Percentiles rank a stretch among this genome's conserved stretches.
phyloP scores from a whole-genome alignment of 2,113 vertebrate genomes.

The Hucho hucho region DNA sequence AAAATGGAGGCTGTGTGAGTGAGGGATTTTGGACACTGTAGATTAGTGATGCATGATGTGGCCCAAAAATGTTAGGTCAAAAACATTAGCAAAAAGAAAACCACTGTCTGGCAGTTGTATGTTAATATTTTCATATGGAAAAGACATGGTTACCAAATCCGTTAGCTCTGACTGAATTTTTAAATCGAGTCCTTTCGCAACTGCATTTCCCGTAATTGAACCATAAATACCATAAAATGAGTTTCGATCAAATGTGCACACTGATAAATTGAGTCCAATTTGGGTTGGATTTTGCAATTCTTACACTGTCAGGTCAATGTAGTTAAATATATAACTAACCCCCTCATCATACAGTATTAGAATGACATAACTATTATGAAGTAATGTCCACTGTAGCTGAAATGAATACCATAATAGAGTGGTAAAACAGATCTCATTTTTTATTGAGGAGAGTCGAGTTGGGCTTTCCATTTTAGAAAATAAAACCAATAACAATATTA shows the following conservation, averaged over 20 bases:
- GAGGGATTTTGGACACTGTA: neutral
- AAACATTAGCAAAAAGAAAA: neutral
- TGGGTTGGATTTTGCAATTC: neutral
- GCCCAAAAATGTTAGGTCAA: neutral
- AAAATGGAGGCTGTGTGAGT: neutral
- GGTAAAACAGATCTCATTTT: constrained; percentile 70
- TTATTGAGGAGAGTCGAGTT: constrained; percentile 81
- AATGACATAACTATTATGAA: neutral
- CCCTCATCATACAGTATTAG: neutral
- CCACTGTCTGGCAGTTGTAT: neutral
- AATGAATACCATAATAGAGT: neutral
- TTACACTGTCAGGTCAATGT: neutral
- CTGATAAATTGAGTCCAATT: neutral
- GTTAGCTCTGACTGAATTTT: neutral
- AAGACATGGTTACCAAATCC: neutral
- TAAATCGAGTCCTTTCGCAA: neutral
- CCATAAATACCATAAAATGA: no score
- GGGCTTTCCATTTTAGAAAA: constrained; percentile 83
- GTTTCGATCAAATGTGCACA: neutral
- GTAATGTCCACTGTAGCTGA: neutral
- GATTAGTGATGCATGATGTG: neutral
- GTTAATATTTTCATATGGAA: constrained; percentile 2
- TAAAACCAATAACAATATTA: constrained; percentile 84
- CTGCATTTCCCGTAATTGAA: neutral
- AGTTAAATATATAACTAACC: constrained; percentile 2